Evolutionary conservation across 2,797 vertebrate genomes (phyloP).

Genomic region (Calcarius lapponicus): DNA sequence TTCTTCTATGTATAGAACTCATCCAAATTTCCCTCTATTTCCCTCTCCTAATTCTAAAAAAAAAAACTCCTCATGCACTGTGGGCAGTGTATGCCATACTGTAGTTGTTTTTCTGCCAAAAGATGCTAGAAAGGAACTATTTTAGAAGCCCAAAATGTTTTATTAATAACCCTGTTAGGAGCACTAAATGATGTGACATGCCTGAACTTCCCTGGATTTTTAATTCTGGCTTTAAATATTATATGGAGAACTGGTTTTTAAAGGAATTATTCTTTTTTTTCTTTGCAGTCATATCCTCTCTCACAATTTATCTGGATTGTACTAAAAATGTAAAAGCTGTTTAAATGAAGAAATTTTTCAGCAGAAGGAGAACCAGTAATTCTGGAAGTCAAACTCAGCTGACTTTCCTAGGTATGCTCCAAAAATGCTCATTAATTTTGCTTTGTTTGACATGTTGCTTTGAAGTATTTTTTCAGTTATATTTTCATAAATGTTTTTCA

Average conservation of each 20-base stretch:
- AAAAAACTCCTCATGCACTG: rapidly evolving
- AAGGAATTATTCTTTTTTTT: background rate
- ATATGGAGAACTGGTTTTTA: background rate
- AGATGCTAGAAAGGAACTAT: background rate
- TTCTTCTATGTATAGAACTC: background rate
- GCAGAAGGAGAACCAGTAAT: background rate
- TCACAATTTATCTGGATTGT: background rate
- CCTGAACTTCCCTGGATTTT: background rate
- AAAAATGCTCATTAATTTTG: background rate
- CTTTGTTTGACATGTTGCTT: background rate
- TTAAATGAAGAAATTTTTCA: background rate
- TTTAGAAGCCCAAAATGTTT: background rate
- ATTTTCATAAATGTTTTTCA: background rate
- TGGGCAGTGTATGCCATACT: background rate
- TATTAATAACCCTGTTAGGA: background rate
- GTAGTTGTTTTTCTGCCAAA: background rate
- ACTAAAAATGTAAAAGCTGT: background rate
- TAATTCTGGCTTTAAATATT: background rate
- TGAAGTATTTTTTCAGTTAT: background rate
- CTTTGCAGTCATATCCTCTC: background rate
- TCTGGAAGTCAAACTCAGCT: background rate
- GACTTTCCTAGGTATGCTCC: background rate
- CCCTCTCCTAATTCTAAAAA: background rate
- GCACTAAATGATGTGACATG: background rate
- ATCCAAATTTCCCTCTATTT: background rate